phyloP scores from a whole-genome alignment of 2,113 vertebrate species.

The Vimba vimba region DNA sequence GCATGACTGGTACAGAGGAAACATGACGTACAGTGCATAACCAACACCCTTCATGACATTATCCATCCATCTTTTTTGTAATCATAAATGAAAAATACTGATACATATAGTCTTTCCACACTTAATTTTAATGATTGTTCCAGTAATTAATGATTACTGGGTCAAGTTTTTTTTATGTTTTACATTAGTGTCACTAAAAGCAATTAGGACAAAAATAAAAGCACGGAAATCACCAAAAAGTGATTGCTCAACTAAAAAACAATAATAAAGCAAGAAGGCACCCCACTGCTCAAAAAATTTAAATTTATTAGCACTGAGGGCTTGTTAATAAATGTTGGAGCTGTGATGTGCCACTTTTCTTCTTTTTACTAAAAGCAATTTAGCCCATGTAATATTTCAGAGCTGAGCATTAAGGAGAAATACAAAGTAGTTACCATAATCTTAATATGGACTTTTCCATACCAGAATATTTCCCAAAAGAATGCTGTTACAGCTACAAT shows the following conservation, averaged over 20 bases:
- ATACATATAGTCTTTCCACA: neutral
- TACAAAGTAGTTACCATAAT: neutral
- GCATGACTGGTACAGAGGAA: constrained; percentile 11
- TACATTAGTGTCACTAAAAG: no score
- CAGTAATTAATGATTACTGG: no score
- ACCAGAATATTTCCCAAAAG: neutral
- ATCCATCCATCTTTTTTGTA: neutral
- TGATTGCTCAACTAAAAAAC: no score
- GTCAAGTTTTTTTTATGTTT: no score
- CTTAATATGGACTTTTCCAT: neutral
- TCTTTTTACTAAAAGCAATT: neutral
- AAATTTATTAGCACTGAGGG: no score
- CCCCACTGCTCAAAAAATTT: no score
- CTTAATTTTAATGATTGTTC: neutral
- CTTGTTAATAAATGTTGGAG: no score
- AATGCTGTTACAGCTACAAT: neutral
- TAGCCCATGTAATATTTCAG: neutral
- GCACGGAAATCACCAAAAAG: no score
- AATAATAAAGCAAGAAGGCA: no score
- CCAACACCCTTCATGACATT: constrained; percentile 12
- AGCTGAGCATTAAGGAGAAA: neutral
- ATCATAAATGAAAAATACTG: neutral
- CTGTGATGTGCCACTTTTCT: no score
- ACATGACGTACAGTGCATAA: constrained; percentile 24
- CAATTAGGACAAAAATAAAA: no score